A percentile compares a stretch with the other conserved stretches of the same genome.
These are phyloP conservation scores for Bimastos eiseni DNA, from an alignment of 2,888 invertebrate species.

Conservation along the genomic window DNA sequence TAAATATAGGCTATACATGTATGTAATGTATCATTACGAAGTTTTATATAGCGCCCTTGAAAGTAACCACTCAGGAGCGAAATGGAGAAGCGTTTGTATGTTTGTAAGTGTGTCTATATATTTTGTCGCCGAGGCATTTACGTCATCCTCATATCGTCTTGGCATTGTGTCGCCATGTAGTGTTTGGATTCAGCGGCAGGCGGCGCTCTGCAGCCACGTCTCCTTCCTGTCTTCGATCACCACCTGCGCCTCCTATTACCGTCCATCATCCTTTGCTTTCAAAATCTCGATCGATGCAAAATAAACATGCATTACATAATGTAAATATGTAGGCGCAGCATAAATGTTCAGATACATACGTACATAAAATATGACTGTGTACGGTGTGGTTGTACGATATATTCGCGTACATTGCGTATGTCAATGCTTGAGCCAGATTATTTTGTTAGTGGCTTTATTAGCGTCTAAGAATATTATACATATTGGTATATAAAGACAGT, in stretches of 20 bases:
- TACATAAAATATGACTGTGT: not conserved
- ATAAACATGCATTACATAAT: not conserved
- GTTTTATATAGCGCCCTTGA: no score
- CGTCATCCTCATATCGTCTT: not conserved
- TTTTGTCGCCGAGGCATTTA: not conserved
- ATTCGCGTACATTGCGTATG: no score
- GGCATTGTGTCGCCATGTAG: not conserved
- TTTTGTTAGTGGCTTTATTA: not conserved
- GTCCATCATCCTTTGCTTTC: not conserved
- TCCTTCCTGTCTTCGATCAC: not conserved
- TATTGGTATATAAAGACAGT: not conserved
- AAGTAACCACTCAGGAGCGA: no score
- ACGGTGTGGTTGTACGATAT: not conserved
- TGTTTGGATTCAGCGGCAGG: not conserved
- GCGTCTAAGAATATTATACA: not conserved
- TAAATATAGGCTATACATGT: no score
- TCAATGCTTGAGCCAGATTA: no score
- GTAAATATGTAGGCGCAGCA: not conserved
- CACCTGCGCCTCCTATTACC: not conserved
- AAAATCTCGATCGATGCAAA: not conserved
- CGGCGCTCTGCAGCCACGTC: no score
- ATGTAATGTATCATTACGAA: no score
- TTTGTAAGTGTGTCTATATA: not conserved
- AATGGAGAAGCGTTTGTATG: not conserved
- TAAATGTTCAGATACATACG: not conserved